Evolutionary conservation across 2,113 vertebrate genomes (phyloP), one percentile per base, ranked within the genome.

Genomic region (Psittacus erithacus): DNA sequence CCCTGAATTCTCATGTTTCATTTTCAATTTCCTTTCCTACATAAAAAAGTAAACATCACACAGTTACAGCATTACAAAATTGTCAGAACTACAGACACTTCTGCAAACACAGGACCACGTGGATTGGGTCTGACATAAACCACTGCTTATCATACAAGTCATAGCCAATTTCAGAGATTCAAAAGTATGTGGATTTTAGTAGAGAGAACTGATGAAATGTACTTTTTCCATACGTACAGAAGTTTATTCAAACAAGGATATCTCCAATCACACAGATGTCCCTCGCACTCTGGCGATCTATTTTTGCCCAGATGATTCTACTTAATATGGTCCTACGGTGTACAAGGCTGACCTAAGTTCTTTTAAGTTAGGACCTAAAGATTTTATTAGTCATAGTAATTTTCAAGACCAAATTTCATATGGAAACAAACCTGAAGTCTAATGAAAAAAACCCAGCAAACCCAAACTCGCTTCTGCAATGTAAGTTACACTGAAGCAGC

Each of bases 301-400:
- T 85, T 94, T 95, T 76, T 69, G 75, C 90, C 90, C 88, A 90
- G 75, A 75, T 90, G 70, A 92, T 93, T 93, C 85, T 79, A 63
- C 64, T 84, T 77, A 41, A 33, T 55, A 25, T 43, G 41, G 74
- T 89, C 81, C 78, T 94, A 80, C 77, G 89, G 22, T 15, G 38
- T 28, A 31, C n/a, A 49, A 83, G 73, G 38, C 81, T 89, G 74
- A 78, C 71, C 83, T 31, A 46, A 91, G 83, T 73, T 94, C 76
- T 83, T 62, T 77, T 43, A 77, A 74, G 84, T 88, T 67, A 57
- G 49, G 75, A 87, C 78, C 82, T 63, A 82, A 86, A 55, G 92
- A 90, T 77, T 88, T 41, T 22, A 68, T 85, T 82, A 86, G 50
- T 63, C 64, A 77, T 35, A 60, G 76, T 76, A 75, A 44, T 69